A percentile compares a stretch with the other conserved stretches of the same genome.
Evolutionary conservation across 2,888 invertebrate species (phyloP).

Genomic region (Mesochorus sp.): DNA sequence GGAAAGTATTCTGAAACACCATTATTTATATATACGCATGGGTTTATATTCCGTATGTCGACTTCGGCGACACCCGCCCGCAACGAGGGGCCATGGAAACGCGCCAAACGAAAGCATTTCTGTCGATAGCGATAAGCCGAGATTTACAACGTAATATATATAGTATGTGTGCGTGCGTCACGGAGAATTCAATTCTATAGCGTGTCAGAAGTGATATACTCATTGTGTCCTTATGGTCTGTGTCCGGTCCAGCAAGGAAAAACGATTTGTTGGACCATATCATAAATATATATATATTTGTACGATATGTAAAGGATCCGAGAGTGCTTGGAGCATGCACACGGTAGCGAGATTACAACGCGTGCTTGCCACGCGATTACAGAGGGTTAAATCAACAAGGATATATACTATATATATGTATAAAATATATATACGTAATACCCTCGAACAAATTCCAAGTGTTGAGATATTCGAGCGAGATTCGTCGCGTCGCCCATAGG

Average conservation of each 20-base stretch:
- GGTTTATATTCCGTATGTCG: slow-evolving; percentile 13
- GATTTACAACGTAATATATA: slow-evolving; percentile 51
- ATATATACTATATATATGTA: not conserved
- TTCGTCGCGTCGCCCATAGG: slow-evolving; percentile 54
- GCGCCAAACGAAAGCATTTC: slow-evolving; percentile 60
- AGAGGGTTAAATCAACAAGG: slow-evolving; percentile 21
- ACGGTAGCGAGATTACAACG: slow-evolving; percentile 59
- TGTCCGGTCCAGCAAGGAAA: slow-evolving; percentile 44
- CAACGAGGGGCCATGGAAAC: slow-evolving; percentile 53
- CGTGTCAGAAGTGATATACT: slow-evolving; percentile 55
- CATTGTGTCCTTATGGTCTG: slow-evolving; percentile 28
- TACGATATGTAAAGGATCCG: too few species aligned
- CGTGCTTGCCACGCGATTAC: slow-evolving; percentile 53
- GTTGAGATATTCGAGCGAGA: slow-evolving; percentile 56
- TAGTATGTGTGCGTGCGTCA: slow-evolving; percentile 1
- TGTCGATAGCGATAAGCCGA: slow-evolving; percentile 61
- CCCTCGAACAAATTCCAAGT: slow-evolving; percentile 50
- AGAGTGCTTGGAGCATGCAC: slow-evolving; percentile 43
- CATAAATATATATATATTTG: not conserved
- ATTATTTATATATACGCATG: slow-evolving; percentile 14
- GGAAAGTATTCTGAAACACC: slow-evolving; percentile 44
- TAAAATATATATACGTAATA: not conserved
- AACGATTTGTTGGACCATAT: slow-evolving; percentile 47
- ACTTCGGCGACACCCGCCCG: slow-evolving; percentile 53
- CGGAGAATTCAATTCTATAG: slow-evolving; percentile 59